Evolutionary conservation across 2,797 vertebrate genomes (phyloP).

Genomic region (Odontamblyopus rebecca): DNA sequence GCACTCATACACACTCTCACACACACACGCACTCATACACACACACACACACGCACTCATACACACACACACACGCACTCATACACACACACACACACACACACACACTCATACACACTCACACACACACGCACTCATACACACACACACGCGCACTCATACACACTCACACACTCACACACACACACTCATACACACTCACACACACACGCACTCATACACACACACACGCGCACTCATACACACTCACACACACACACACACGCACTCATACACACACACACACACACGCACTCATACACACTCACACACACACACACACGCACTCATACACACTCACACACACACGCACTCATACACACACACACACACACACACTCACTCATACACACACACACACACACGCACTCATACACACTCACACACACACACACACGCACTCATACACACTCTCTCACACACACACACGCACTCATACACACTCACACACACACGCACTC

Average conservation of each 20-base stretch:
- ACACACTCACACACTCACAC: no score
- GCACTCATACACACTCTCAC: no score
- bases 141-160: not conserved
- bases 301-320: not conserved
- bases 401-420: not conserved
- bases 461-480: not conserved
- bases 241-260: not conserved
- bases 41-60: not conserved
- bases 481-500: not conserved
- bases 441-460: no score
- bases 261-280: not conserved
- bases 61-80: not conserved
- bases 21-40: no score
- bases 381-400: not conserved
- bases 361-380: no score
- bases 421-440: not conserved
- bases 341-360: not conserved
- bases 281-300: no score
- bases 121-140: not conserved
- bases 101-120: no score
- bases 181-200: not conserved
- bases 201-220: not conserved
- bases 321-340: not conserved
- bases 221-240: no score
- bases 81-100: not conserved